Evolutionary conservation across 1,140 invertebrate genomes (phyloP).

Genomic region (Gonatopus flavifemur): DNA sequence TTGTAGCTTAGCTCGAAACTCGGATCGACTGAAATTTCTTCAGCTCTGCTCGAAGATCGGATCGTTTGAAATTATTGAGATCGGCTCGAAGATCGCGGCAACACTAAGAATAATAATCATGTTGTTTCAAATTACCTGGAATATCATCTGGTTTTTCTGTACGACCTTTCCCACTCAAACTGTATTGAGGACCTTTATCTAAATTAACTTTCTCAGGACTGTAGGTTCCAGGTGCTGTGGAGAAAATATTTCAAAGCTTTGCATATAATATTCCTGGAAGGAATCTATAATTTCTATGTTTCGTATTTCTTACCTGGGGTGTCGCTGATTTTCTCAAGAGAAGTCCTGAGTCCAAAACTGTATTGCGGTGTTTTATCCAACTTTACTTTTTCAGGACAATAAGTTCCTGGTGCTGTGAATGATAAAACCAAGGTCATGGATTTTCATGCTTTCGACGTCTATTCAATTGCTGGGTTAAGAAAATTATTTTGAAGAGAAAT

Average conservation of each 20-base stretch:
- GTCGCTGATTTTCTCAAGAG: slow-evolving; percentile 45
- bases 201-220: slow-evolving; percentile 33
- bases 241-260: slow-evolving; percentile 5
- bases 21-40: too few species aligned
- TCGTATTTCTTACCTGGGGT: slow-evolving; percentile 46
- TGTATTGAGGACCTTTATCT: slow-evolving; percentile 23
- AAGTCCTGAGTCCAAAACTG: slow-evolving; percentile 21
- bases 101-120: background rate
- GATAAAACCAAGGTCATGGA: background rate
- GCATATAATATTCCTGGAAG: background rate
- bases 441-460: too few species aligned
- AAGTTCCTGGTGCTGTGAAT: slow-evolving; percentile 28
- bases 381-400: slow-evolving; percentile 35
- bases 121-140: slow-evolving; percentile 37
- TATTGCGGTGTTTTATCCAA: slow-evolving; percentile 20
- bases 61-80: too few species aligned
- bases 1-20: too few species aligned
- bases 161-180: slow-evolving; percentile 31
- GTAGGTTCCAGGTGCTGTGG: slow-evolving; percentile 30
- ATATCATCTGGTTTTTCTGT: slow-evolving; percentile 32
- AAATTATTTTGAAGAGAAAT: too few species aligned
- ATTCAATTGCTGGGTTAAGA: too few species aligned
- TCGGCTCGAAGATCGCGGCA: too few species aligned
- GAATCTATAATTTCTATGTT: slow-evolving; percentile 1
- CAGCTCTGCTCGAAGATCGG: too few species aligned